These are phyloP conservation scores for Sinocyclocheilus grahami DNA, from an alignment of 2,113 vertebrate genomes.

Conservation along the genomic window DNA sequence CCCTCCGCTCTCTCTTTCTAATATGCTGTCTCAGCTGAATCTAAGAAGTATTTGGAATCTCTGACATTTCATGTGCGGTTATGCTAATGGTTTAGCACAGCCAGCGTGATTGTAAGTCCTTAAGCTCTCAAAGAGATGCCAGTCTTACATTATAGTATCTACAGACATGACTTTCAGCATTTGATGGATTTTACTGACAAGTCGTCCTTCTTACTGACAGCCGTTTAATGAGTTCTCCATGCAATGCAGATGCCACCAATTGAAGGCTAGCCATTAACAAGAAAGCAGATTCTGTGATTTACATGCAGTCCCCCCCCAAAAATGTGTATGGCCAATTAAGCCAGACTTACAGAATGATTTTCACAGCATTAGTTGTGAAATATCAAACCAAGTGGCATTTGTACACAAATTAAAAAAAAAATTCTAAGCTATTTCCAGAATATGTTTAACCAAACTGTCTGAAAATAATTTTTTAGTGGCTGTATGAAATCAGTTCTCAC, in stretches of 20 bases:
- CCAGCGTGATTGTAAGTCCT: slow-evolving; percentile 16
- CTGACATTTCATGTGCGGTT: slow-evolving; percentile 18
- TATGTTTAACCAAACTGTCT: too few relatives aligned
- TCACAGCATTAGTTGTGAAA: background rate
- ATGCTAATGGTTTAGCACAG: slow-evolving; percentile 21
- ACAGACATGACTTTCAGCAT: slow-evolving; percentile 18
- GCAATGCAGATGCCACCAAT: background rate
- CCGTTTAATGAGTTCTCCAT: background rate
- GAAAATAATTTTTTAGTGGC: background rate
- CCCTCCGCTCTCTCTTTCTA: background rate
- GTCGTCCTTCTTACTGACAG: background rate
- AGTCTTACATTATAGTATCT: slow-evolving; percentile 7
- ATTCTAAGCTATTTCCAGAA: background rate
- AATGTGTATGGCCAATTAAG: background rate
- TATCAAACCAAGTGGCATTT: background rate
- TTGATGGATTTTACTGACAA: slow-evolving; percentile 25
- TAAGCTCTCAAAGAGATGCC: slow-evolving; percentile 20
- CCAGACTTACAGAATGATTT: background rate
- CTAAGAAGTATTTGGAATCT: background rate
- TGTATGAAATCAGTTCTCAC: background rate
- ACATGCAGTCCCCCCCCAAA: background rate
- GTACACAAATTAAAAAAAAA: too few relatives aligned
- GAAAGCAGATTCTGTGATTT: background rate
- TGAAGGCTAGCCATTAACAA: background rate
- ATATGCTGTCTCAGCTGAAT: slow-evolving; percentile 30